These are phyloP conservation scores for Archilochus colubris DNA, from an alignment of 2,113 vertebrate species.

Conservation along the genomic window DNA sequence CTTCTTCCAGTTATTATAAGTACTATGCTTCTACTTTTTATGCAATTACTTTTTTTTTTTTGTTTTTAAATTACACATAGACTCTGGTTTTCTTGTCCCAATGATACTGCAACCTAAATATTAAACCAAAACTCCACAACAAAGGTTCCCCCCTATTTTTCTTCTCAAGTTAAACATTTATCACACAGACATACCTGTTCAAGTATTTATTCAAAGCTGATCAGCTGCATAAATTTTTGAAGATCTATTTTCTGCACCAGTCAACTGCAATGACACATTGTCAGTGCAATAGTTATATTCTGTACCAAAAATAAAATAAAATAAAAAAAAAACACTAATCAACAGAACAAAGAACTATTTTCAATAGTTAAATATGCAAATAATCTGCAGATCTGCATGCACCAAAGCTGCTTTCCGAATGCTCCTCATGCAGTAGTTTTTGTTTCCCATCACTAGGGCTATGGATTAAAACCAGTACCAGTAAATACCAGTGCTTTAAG, in stretches of 20 bases:
- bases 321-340: neutral
- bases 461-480: neutral
- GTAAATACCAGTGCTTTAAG: neutral
- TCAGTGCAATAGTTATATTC: neutral
- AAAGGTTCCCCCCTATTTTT: neutral
- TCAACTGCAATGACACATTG: neutral
- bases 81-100: neutral
- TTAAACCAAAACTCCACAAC: neutral
- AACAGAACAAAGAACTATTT: neutral
- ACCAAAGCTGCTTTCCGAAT: neutral
- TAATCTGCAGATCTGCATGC: neutral
- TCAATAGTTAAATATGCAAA: neutral
- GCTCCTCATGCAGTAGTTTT: neutral
- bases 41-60: neutral
- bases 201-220: constrained; percentile 8
- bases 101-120: neutral
- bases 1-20: neutral
- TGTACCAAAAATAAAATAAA: neutral
- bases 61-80: neutral
- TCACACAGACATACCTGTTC: neutral
- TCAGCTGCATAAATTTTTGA: constrained; percentile 8
- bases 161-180: neutral
- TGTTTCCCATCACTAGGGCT: neutral
- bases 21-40: neutral
- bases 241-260: constrained; percentile 39